These are phyloP conservation scores for Meandrusa payeni DNA, from an alignment of 2,888 invertebrate species.

Conservation along the genomic window DNA sequence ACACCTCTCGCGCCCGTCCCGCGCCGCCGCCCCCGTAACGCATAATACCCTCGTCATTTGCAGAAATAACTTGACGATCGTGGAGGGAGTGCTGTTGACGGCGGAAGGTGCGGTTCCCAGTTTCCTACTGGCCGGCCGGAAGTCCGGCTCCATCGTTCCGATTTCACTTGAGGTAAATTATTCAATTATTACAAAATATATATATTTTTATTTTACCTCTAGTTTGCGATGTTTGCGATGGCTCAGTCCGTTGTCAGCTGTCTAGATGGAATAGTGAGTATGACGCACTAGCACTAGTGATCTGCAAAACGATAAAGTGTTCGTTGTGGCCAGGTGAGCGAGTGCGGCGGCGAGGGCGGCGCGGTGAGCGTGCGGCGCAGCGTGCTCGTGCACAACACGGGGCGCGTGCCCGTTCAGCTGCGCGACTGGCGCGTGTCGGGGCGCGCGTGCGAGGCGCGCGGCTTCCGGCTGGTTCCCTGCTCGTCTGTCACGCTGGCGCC, in stretches of 20 bases:
- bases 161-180: conserved; percentile 86
- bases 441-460: conserved; percentile 54
- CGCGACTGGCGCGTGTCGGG: conserved; percentile 56
- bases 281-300: no score
- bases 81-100: conserved; percentile 91
- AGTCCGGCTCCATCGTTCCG: conserved; percentile 87
- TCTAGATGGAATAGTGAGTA: no score
- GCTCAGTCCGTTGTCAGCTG: no score
- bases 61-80: conserved; percentile 95
- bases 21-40: neutral
- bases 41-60: neutral
- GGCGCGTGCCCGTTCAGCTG: conserved; percentile 91
- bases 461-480: conserved; percentile 60
- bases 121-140: conserved; percentile 93
- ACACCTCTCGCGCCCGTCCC: no score
- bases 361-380: conserved; percentile 84
- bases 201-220: no score
- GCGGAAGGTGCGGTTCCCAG: conserved; percentile 93
- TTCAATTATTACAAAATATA: neutral
- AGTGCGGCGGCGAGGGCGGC: conserved; percentile 83
- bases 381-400: conserved; percentile 94
- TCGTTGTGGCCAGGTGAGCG: conserved; percentile 85
- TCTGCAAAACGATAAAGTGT: no score
- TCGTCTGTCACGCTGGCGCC: conserved; percentile 51
- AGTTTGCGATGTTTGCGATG: no score